phyloP scores from a whole-genome alignment of 2,797 vertebrate species.

The Natrix natrix region DNA sequence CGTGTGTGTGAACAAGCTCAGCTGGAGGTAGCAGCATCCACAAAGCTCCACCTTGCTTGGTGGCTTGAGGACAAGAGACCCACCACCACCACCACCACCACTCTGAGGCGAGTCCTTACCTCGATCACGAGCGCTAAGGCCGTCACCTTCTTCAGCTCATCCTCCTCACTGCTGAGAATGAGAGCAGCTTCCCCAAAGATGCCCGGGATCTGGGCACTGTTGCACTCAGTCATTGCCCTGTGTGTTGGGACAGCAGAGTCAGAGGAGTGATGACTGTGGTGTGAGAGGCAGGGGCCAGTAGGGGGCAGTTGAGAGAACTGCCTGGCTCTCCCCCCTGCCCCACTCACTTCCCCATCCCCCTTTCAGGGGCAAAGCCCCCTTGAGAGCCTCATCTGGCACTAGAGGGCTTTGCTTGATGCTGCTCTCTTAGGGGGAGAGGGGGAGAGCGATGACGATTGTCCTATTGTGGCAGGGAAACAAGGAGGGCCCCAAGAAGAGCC shows the following conservation, averaged over 20 bases:
- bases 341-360: not conserved
- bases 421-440: not conserved
- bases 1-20: not conserved
- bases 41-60: not conserved
- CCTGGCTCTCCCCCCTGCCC: not conserved
- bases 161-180: slow-evolving; percentile 18
- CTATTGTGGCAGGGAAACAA: not conserved
- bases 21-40: not conserved
- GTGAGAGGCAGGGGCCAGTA: not conserved
- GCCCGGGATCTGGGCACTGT: slow-evolving; percentile 13
- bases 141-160: slow-evolving; percentile 21
- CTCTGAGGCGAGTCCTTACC: not conserved
- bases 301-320: not conserved
- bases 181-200: slow-evolving; percentile 25
- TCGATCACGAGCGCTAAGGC: slow-evolving; percentile 12
- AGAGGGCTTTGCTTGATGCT: not conserved
- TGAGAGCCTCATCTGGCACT: not conserved
- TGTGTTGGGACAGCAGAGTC: not conserved
- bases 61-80: not conserved
- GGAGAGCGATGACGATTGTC: not conserved
- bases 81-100: rapidly evolving
- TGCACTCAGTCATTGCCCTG: slow-evolving; percentile 23
- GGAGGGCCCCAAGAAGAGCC: not conserved
- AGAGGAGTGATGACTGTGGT: rapidly evolving
- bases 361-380: not conserved